Conservation (phyloP, 2,113 vertebrate species). For the Echinops telfairi region DNA sequence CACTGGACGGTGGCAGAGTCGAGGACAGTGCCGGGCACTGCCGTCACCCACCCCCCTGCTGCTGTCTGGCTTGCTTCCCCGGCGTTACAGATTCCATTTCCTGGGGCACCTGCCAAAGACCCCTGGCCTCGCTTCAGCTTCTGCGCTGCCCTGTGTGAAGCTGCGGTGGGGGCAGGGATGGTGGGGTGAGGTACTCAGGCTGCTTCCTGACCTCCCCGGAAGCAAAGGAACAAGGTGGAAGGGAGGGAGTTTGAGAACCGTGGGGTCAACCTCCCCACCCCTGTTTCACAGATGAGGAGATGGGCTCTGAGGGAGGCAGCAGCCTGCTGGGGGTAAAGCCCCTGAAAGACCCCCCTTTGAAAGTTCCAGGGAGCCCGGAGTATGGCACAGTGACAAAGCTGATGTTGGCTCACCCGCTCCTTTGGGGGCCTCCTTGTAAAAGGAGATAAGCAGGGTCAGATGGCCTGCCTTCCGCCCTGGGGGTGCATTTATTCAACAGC, state of each 20-base stretch:
- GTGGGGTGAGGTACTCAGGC: too few relatives aligned
- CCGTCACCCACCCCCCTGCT: neutral
- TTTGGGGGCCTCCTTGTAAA: neutral
- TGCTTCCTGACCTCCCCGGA: neutral
- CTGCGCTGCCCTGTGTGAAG: neutral
- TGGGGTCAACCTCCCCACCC: neutral
- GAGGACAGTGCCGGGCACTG: neutral
- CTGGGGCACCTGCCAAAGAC: neutral
- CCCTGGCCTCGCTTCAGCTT: neutral
- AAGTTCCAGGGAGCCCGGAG: neutral
- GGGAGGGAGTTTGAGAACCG: neutral
- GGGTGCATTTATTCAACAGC: neutral
- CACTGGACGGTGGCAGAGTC: neutral
- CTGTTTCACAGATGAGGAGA: neutral
- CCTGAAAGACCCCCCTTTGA: neutral
- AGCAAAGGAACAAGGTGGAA: neutral
- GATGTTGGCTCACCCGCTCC: neutral
- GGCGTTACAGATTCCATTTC: neutral
- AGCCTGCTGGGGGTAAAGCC: neutral
- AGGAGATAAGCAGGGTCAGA: neutral
- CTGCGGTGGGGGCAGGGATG: neutral
- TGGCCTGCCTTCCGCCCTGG: neutral
- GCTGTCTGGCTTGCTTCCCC: neutral
- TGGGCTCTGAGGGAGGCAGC: neutral
- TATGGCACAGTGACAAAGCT: neutral